Percentiles rank a stretch among this genome's conserved stretches.
These are phyloP conservation scores for Agrotis segetum DNA, from an alignment of 2,888 invertebrate genomes.

Conservation along the genomic window DNA sequence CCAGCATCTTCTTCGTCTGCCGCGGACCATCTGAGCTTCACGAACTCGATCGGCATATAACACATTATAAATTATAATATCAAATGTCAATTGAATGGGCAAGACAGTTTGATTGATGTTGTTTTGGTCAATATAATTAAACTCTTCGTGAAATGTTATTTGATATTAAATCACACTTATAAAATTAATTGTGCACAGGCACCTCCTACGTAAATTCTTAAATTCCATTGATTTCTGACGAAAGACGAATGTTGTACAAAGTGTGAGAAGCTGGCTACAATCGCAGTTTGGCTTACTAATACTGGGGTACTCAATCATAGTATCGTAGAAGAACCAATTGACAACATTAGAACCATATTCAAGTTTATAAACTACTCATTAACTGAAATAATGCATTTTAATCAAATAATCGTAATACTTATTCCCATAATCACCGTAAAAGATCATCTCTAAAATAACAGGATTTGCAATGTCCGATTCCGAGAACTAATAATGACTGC, in stretches of 20 bases:
- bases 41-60: neutral
- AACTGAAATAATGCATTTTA: neutral
- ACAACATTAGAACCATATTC: neutral
- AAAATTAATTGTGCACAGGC: slow-evolving; percentile 1
- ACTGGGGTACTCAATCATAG: neutral
- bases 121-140: slow-evolving; percentile 26
- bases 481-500: neutral
- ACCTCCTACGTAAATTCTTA: slow-evolving; percentile 1
- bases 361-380: neutral
- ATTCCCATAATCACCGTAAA: neutral
- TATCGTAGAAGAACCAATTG: neutral
- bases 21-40: too few species aligned
- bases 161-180: slow-evolving; percentile 13
- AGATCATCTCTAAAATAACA: neutral
- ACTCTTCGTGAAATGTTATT: slow-evolving; percentile 23
- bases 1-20: neutral
- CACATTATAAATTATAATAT: slow-evolving; percentile 5
- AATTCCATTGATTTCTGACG: neutral
- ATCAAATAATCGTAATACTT: neutral
- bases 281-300: too few species aligned
- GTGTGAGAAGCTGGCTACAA: neutral
- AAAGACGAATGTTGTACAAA: neutral
- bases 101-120: slow-evolving; percentile 40
- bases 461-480: neutral
- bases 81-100: slow-evolving; percentile 25